A percentile compares a stretch with the other conserved stretches of the same genome.
Evolutionary conservation across 2,797 vertebrate species (phyloP).

Genomic region (Pempheris klunzingeri): DNA sequence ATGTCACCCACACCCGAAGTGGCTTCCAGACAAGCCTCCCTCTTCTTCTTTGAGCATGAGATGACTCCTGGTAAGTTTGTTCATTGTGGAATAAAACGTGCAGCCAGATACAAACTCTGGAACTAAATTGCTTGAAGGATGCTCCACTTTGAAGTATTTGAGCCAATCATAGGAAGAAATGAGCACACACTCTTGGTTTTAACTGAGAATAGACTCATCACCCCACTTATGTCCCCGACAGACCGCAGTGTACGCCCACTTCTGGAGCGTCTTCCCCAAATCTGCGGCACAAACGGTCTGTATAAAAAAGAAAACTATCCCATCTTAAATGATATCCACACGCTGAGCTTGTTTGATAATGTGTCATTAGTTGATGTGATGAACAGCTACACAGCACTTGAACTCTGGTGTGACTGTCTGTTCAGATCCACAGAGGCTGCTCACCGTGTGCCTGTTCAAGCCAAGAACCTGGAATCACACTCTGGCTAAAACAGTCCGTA

Average conservation of each 20-base stretch:
- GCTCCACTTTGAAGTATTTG: neutral
- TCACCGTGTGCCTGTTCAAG: slow-evolving; percentile 82
- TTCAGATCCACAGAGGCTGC: slow-evolving; percentile 78
- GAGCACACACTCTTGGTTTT: neutral
- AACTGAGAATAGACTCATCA: neutral
- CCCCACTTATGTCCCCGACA: neutral
- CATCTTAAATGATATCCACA: neutral
- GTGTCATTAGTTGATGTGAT: neutral
- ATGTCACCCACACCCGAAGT: slow-evolving; percentile 84
- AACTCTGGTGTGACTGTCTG: slow-evolving; percentile 6
- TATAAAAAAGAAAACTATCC: neutral
- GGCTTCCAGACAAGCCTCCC: slow-evolving; percentile 79
- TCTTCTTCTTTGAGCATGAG: slow-evolving; percentile 84
- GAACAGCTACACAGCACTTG: neutral
- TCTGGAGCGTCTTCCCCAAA: neutral
- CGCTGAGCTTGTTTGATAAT: neutral
- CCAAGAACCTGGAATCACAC: slow-evolving; percentile 73
- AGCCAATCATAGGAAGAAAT: neutral
- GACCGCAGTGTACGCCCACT: neutral
- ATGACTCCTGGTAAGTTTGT: slow-evolving; percentile 73
- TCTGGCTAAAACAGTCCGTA: slow-evolving; percentile 70
- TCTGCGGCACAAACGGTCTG: neutral
- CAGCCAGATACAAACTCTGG: neutral
- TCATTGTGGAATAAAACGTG: neutral
- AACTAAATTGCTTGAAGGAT: neutral